phyloP scores from a whole-genome alignment of 2,113 vertebrate genomes.

The Dolichallabes microphthalmus region DNA sequence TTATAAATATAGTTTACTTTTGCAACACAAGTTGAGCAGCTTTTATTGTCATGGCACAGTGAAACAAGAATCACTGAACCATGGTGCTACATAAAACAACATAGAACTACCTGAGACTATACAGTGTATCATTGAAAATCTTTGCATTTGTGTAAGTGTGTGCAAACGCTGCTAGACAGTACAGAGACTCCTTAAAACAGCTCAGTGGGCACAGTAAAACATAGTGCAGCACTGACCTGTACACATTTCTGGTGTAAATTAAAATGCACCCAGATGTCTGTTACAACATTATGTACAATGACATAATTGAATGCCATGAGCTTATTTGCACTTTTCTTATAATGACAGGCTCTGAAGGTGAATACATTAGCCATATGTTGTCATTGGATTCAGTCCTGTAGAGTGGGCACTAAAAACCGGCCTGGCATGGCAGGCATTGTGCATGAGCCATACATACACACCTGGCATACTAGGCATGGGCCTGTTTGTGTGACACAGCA shows the following conservation, averaged over 20 bases:
- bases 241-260: too few species aligned
- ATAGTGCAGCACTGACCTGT: too few species aligned
- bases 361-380: slow-evolving; percentile 58
- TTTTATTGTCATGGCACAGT: too few species aligned
- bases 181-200: too few species aligned
- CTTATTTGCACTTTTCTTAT: slow-evolving; percentile 6
- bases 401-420: slow-evolving; percentile 60
- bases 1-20: background rate
- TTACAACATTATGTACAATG: background rate
- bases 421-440: slow-evolving; percentile 50
- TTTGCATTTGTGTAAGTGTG: too few species aligned
- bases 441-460: slow-evolving; percentile 43
- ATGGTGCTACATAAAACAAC: too few species aligned
- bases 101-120: too few species aligned
- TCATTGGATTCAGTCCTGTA: slow-evolving; percentile 43
- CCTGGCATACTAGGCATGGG: slow-evolving; percentile 20
- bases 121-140: too few species aligned
- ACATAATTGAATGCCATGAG: background rate
- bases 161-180: too few species aligned
- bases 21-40: background rate
- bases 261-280: too few species aligned
- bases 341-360: slow-evolving; percentile 33
- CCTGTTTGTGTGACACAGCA: slow-evolving; percentile 17
- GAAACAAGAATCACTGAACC: too few species aligned
- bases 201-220: too few species aligned